Percentiles rank a stretch among this genome's conserved stretches.
Evolutionary conservation across 2,888 invertebrate species (phyloP).

Genomic region (Podotricha telesiphe): DNA sequence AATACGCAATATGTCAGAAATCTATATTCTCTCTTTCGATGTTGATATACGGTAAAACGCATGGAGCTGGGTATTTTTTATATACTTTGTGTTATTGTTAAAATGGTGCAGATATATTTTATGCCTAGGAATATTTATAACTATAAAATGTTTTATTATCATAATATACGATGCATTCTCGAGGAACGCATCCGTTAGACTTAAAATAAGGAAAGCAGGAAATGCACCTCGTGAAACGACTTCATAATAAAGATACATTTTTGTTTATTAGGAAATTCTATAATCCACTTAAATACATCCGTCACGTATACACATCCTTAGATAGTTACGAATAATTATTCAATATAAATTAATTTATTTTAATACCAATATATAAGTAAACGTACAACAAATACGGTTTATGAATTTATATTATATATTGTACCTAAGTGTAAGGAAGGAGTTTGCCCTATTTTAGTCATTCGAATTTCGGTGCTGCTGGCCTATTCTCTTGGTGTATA

Average conservation of each 20-base stretch:
- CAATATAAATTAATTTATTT: background rate
- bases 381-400: background rate
- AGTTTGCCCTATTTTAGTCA: no score
- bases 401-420: background rate
- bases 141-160: background rate
- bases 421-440: no score
- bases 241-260: slow-evolving; percentile 27
- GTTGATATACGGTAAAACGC: no score
- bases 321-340: background rate
- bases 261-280: slow-evolving; percentile 27
- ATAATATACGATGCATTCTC: slow-evolving; percentile 7
- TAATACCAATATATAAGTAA: background rate
- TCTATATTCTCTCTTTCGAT: no score
- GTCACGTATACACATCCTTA: background rate
- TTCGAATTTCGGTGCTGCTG: no score
- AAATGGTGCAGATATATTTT: no score
- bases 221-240: slow-evolving; percentile 21
- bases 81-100: no score
- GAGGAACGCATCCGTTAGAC: slow-evolving; percentile 9
- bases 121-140: no score
- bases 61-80: no score
- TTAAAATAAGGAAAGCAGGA: slow-evolving; percentile 33
- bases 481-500: no score
- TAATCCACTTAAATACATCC: slow-evolving; percentile 9
- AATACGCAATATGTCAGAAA: no score